Evolutionary conservation across 2,888 invertebrate genomes (phyloP).

Genomic region (Cephus pygmeus): DNA sequence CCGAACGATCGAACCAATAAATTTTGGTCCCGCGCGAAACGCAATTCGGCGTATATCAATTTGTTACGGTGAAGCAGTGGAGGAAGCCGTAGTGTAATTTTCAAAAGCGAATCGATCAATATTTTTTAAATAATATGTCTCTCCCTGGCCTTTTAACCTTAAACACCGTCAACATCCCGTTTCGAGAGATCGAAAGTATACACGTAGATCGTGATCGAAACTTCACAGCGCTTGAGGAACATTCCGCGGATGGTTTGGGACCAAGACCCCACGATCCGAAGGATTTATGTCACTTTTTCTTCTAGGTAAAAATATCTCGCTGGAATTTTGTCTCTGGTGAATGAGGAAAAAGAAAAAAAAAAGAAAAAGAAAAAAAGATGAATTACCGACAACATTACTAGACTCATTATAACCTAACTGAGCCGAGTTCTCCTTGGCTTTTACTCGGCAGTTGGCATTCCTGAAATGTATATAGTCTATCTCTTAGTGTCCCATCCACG

Average conservation of each 20-base stretch:
- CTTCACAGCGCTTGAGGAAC: neutral
- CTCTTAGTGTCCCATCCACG: neutral
- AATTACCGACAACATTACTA: neutral
- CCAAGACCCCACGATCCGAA: neutral
- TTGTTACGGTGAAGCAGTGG: neutral
- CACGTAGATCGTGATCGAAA: neutral
- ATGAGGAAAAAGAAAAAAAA: neutral
- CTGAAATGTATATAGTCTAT: neutral
- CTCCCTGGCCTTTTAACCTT: neutral
- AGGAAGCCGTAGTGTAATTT: neutral
- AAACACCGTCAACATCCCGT: neutral
- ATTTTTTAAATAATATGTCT: neutral
- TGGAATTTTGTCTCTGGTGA: neutral
- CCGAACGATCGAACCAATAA: neutral
- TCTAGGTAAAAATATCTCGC: neutral
- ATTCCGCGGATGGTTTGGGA: neutral
- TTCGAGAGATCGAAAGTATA: neutral
- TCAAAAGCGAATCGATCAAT: neutral
- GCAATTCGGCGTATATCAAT: neutral
- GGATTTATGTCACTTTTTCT: neutral
- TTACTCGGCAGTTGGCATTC: neutral
- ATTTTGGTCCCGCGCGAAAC: neutral
- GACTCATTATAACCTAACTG: neutral
- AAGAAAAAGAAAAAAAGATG: neutral
- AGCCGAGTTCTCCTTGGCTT: neutral